Evolutionary conservation across 23 tunicate species (phyloP), one percentile per base, ranked within the genome.

Genomic region (Ascidia mentula): DNA sequence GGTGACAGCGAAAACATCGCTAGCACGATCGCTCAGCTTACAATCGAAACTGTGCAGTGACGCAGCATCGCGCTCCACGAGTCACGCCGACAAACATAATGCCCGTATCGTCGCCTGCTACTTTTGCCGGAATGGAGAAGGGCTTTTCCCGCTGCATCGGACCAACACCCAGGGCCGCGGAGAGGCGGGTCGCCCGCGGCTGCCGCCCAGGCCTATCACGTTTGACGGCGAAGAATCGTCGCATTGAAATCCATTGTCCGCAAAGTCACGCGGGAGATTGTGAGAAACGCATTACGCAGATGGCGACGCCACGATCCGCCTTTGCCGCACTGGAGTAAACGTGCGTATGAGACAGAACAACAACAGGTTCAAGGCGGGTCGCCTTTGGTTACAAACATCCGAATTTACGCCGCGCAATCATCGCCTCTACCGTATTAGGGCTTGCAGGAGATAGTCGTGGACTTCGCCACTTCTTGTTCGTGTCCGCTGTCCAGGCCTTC

Each of bases 201-300:
- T 28, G 24, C 22, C 22, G 28, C 24, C 12, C 7, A 28, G 12
- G 13, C 65, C 12, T 9, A 9, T 53, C 65, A 53, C 65, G 65
- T 20, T 9, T 53, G 24, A 3, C 65, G 13, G 13, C 65, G 12
- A 9, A 53, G 7, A 53, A 1, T 9, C 12, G 65, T 1, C 22
- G 65, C 65, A 53, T 53, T 53, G 1, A 53, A 28, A 53, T 3
- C 2, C 65, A 1, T 53, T 53, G 65, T 53, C 65, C 65, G 65
- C 65, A 53, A 9, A 53, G 65, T 53, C 65, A 53, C 65, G 65
- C 12, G 7, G 13, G 2, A 9, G 65, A 3, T 6, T 53, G n/a
- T 53, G 65, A 53, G 65, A 53, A 53, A 53, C 24, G 65, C 65
- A 53, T 53, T 53, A 53, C 22, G 65, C 65, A 53, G 22, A 26